These are phyloP conservation scores for Zeuzera pyrina DNA, from an alignment of 2,888 invertebrate species.

Conservation along the genomic window DNA sequence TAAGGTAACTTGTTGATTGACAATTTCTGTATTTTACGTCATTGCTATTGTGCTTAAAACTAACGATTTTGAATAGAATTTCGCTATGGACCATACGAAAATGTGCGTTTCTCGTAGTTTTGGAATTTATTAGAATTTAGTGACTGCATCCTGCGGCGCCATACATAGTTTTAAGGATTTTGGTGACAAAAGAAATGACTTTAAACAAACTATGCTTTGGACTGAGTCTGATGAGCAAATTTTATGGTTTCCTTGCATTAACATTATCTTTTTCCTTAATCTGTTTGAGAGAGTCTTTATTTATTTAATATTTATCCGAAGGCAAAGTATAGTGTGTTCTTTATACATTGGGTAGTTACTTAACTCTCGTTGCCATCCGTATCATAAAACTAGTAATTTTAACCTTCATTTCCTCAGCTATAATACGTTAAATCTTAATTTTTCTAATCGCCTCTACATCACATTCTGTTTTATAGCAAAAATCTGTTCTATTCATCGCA, in stretches of 20 bases:
- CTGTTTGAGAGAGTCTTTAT: no score
- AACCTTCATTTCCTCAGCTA: no score
- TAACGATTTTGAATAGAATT: conserved; percentile 44
- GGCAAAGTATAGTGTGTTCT: no score
- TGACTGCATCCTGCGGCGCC: conserved; percentile 29
- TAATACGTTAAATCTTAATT: no score
- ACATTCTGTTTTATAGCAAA: conserved; percentile 16
- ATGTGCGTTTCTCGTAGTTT: conserved; percentile 60
- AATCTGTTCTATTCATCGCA: conserved; percentile 28
- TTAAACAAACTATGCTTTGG: neutral
- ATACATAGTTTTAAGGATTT: conserved; percentile 30
- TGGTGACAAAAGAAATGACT: conserved; percentile 23
- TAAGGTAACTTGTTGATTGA: conserved; percentile 29
- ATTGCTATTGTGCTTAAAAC: conserved; percentile 22
- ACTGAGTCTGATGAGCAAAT: neutral
- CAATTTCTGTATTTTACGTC: conserved; percentile 23
- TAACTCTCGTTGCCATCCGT: no score
- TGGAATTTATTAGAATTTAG: conserved; percentile 57
- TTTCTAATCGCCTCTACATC: neutral
- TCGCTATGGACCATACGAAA: conserved; percentile 53
- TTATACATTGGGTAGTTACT: no score
- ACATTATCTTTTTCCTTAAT: no score
- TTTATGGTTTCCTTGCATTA: no score
- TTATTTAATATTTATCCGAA: no score
- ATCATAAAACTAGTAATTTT: no score